phyloP scores from a whole-genome alignment of 1,140 invertebrate species.

The Hyphantria cunea region DNA sequence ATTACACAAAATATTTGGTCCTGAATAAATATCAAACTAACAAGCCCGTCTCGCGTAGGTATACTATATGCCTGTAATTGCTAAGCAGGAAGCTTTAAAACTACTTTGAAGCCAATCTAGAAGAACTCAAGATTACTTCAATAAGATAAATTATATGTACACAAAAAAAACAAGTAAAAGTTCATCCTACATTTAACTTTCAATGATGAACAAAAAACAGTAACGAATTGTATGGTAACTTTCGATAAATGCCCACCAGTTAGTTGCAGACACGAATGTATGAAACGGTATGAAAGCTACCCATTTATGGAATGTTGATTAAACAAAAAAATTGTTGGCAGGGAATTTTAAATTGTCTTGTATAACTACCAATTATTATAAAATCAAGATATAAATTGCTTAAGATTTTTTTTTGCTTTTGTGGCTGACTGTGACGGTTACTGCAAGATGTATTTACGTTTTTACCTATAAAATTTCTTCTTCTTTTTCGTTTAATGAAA shows the following conservation, averaged over 20 bases:
- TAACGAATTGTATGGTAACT: constrained; percentile 2
- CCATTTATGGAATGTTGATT: constrained; percentile 36
- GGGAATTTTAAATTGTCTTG: constrained; percentile 16
- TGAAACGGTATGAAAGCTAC: constrained; percentile 36
- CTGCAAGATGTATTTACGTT: too few species aligned
- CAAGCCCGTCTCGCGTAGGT: too few species aligned
- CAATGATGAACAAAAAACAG: neutral
- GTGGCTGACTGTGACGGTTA: neutral
- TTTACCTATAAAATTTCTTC: too few species aligned
- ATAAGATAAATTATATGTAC: neutral
- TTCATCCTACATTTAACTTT: neutral
- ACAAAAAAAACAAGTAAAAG: neutral
- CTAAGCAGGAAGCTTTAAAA: too few species aligned
- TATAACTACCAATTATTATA: constrained; percentile 9
- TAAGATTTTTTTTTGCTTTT: neutral
- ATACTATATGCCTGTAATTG: too few species aligned
- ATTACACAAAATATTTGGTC: too few species aligned
- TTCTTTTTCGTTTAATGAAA: too few species aligned
- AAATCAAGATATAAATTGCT: constrained; percentile 10
- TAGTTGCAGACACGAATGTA: constrained; percentile 8
- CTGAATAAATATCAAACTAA: too few species aligned
- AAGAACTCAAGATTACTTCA: neutral
- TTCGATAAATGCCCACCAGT: constrained; percentile 13
- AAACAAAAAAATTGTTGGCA: constrained; percentile 28
- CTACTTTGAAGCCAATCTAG: neutral